Conservation (phyloP, 2,797 vertebrate species). For the Atherinosoma microstoma region DNA sequence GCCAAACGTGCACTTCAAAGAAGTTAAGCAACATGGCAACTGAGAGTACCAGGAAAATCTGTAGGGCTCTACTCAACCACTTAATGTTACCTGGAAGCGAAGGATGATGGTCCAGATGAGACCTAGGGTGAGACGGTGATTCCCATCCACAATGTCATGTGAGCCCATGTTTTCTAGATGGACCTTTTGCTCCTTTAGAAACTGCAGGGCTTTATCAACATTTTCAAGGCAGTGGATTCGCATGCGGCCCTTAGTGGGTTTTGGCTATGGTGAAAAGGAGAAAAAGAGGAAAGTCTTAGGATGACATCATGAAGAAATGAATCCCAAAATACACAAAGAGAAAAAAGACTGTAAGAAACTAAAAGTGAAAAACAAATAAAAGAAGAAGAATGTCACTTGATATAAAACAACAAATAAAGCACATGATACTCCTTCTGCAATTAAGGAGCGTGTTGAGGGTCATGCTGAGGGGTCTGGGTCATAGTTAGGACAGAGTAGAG, state of each 20-base stretch:
- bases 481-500: slow-evolving; percentile 18
- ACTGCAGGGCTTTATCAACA: slow-evolving; percentile 94
- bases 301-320: neutral
- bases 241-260: slow-evolving; percentile 95
- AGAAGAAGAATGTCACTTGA: slow-evolving; percentile 12
- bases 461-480: slow-evolving; percentile 35
- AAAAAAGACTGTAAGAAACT: neutral
- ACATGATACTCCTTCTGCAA: slow-evolving; percentile 27
- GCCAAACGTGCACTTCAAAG: slow-evolving; percentile 1
- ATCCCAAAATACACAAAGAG: slow-evolving; percentile 5
- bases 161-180: slow-evolving; percentile 97
- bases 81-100: slow-evolving; percentile 89
- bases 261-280: slow-evolving; percentile 82
- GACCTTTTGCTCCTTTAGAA: slow-evolving; percentile 94
- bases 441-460: slow-evolving; percentile 27
- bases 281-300: slow-evolving; percentile 16
- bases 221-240: slow-evolving; percentile 96
- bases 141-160: slow-evolving; percentile 95
- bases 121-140: slow-evolving; percentile 93
- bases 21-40: slow-evolving; percentile 12
- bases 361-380: slow-evolving; percentile 25
- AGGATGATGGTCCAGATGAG: slow-evolving; percentile 97
- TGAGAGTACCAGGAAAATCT: slow-evolving; percentile 5
- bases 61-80: neutral
- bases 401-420: slow-evolving; percentile 28